These are phyloP conservation scores for Petrolisthes manimaculis DNA, from an alignment of 2,888 invertebrate genomes.

Conservation along the genomic window DNA sequence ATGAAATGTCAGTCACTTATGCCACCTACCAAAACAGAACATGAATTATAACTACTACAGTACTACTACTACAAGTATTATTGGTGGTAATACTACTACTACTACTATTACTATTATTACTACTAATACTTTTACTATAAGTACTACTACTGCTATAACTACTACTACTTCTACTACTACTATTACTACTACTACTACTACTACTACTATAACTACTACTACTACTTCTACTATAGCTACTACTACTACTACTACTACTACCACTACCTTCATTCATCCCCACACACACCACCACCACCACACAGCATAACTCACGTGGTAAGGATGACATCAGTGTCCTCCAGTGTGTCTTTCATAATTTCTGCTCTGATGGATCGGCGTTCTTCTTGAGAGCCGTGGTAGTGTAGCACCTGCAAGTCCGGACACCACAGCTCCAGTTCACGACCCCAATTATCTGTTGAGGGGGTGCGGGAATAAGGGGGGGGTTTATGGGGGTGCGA, in stretches of 20 bases:
- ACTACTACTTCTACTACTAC: not conserved
- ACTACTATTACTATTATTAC: no score
- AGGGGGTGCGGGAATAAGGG: no score
- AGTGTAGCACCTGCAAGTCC: slow-evolving; percentile 79
- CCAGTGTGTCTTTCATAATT: slow-evolving; percentile 80
- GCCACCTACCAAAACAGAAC: no score
- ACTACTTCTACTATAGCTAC: not conserved
- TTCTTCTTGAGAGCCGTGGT: slow-evolving; percentile 90
- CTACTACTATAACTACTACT: not conserved
- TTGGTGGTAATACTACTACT: no score
- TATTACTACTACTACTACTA: not conserved
- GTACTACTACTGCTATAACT: no score
- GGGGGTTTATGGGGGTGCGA: no score
- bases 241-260: not conserved
- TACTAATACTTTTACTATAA: no score
- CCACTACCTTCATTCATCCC: no score
- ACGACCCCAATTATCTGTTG: slow-evolving; percentile 85
- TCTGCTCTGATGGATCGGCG: slow-evolving; percentile 81
- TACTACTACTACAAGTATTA: not conserved
- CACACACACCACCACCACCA: not conserved
- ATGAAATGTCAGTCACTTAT: no score
- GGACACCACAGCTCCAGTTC: slow-evolving; percentile 87
- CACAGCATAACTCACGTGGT: slow-evolving; percentile 80
- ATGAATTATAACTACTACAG: not conserved
- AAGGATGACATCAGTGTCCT: slow-evolving; percentile 83